phyloP scores from a whole-genome alignment of 2,113 vertebrate genomes.

The Oxyruncus cristatus region DNA sequence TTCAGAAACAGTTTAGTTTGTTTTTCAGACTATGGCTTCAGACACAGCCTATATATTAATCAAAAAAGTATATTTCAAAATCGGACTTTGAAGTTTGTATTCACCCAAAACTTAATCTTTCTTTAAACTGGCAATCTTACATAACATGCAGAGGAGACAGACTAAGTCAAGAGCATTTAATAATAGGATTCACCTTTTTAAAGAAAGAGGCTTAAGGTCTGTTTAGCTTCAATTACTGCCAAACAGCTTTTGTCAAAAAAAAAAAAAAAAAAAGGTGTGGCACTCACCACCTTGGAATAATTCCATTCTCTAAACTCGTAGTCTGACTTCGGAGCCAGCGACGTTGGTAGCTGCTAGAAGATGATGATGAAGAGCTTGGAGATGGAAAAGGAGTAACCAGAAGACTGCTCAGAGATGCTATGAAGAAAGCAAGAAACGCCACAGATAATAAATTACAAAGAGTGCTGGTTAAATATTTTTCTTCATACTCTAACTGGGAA shows the following conservation, averaged over 20 bases:
- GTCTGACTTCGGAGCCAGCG: slow-evolving; percentile 87
- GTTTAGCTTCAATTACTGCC: not conserved
- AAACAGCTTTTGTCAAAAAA: not conserved
- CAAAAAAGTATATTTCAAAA: not conserved
- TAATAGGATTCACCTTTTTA: not conserved
- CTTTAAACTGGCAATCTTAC: not conserved
- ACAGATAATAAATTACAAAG: not conserved
- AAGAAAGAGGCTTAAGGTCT: not conserved
- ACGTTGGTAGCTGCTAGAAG: slow-evolving; percentile 86
- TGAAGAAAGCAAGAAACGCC: not conserved
- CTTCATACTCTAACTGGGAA: not conserved
- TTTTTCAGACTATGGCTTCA: not conserved
- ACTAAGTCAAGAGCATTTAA: not conserved
- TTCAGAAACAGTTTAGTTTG: not conserved
- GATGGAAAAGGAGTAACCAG: slow-evolving; percentile 85
- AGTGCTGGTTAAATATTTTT: not conserved
- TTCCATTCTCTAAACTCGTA: slow-evolving; percentile 85
- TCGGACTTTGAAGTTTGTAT: not conserved
- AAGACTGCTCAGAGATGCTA: slow-evolving; percentile 87
- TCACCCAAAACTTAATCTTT: not conserved
- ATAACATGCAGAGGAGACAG: not conserved
- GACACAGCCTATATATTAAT: not conserved
- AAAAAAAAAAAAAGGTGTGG: not conserved
- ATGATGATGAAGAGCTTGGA: slow-evolving; percentile 80
- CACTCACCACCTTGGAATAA: slow-evolving; percentile 80